A percentile compares a stretch with the other conserved stretches of the same genome.
Evolutionary conservation across 2,888 invertebrate genomes (phyloP).

Genomic region (Yponomeuta evonymella): DNA sequence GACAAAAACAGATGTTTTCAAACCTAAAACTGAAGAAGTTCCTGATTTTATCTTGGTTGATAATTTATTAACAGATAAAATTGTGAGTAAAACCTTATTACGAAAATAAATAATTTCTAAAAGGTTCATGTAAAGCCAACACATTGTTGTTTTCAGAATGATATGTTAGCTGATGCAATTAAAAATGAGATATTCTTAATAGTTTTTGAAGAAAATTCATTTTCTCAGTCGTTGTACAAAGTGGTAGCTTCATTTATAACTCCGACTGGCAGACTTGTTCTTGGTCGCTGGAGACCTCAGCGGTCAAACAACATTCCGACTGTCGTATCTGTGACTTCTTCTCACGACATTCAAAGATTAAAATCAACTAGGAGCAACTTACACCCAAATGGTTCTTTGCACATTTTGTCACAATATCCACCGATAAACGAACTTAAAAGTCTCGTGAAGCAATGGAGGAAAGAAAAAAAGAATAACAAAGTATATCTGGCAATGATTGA

Average conservation of each 20-base stretch:
- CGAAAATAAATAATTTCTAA: not conserved
- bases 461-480: slow-evolving; percentile 21
- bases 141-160: not conserved
- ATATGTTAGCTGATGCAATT: not conserved
- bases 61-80: not conserved
- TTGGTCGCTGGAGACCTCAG: slow-evolving; percentile 4
- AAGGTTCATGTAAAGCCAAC: not conserved
- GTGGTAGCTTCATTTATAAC: slow-evolving; percentile 4
- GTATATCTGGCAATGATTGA: slow-evolving; percentile 26
- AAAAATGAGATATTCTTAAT: not conserved
- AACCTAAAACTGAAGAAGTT: not conserved
- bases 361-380: not conserved
- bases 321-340: not conserved
- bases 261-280: slow-evolving; percentile 1
- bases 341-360: not conserved
- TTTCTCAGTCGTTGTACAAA: not conserved
- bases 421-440: slow-evolving; percentile 22
- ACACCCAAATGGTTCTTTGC: not conserved
- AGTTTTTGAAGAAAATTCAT: not conserved
- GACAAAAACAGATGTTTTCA: not conserved
- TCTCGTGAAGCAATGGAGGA: slow-evolving; percentile 25
- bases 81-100: not conserved
- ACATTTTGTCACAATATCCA: slow-evolving; percentile 26
- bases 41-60: not conserved
- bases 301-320: not conserved